Evolutionary conservation across 2,797 vertebrate genomes (phyloP), one percentile per base, ranked within the genome.

Genomic region (Sternarchorhynchus goeldii): DNA sequence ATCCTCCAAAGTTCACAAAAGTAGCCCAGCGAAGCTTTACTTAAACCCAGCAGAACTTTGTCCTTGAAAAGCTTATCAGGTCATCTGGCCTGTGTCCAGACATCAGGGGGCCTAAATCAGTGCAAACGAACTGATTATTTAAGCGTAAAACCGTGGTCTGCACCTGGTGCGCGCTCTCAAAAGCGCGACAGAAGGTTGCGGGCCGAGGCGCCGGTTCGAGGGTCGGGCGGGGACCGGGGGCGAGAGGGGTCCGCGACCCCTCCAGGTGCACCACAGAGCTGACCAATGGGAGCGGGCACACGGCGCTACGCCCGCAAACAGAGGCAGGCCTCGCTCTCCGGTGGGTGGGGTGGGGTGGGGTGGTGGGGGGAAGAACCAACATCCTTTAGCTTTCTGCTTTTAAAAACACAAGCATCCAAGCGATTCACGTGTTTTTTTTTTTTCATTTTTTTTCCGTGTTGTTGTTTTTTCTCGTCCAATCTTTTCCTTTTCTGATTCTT

Each of bases 121-220:
- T 87, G 81, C 80, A 82, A 90, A 89, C 88, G 88, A 89, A 89
- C 87, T 87, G 86, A 90, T 91, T 87, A 86, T 87, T 89, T 89
- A 87, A 87, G 88, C 85, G 71, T 87, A 84, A 87, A 82, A 86
- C 77, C 83, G 85, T 83, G 88, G 88, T 90, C 88, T 80, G 78
- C 80, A 53, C 91, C 91, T 93, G 92, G 91, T 93, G 92, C 88
- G 87, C 81, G 82, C 87, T 89, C 90, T 91, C 88, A 86, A 84
- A 89, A 83, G 81, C 87, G 82, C 89, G 21, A 85, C 81, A 79
- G 81, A 90, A 85, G 90, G 88, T 89, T 86, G n/a, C 77, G n/a
- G 77, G 81, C 77, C 77, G 82, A 81, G 82, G 82, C 79, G 55
- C 84, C 69, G 82, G 82, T 77, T 14, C 75, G 77, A 88, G 87